Evolutionary conservation across 2,113 vertebrate genomes (phyloP), one percentile per base, ranked within the genome.

Genomic region (Nerophis ophidion): DNA sequence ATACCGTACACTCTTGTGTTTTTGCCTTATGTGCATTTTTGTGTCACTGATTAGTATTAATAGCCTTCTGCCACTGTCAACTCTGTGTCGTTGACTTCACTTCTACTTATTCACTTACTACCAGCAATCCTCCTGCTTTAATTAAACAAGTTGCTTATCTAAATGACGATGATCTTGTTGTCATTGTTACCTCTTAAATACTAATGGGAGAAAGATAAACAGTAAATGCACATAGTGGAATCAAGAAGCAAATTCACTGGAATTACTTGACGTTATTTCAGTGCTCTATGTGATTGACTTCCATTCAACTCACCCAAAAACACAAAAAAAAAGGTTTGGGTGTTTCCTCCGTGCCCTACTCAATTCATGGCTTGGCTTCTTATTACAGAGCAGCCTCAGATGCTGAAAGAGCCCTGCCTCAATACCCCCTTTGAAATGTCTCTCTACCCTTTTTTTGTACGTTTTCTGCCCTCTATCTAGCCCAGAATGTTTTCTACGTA

Each of bases 341-440:
- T 48, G 14, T 71, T 76, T 79, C 61, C 76, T 77, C 68, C 47
- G 2, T 71, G 36, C 60, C 71, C 33, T 55, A 66, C 56, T 70
- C 67, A 62, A 63, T 76, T 78, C 75, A 79, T 66, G 69, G 55
- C 53, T 68, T 70, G 72, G 67, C 55, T 54, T 77, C 63, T 12
- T 75, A 71, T 69, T 66, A 74, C 65, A 80, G 67, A 79, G 65
- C 60, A 53, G 54, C 61, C 60, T 70, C 46, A 63, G 55, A 74
- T 55, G 55, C 57, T 55, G 57, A 80, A 77, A 65, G 34, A 57
- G 36, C 56, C 78, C 72, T 79, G 60, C 75, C 70, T 83, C 72
- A 66, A 45, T 69, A 56, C 68, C 66, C 46, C 64, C 60, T 77
- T 66, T 81, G 66, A 85, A 73, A 71, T 44, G 16, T 10, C 71